Conservation (phyloP, 2,888 invertebrate species). For the Meiosimyza platycephala region DNA sequence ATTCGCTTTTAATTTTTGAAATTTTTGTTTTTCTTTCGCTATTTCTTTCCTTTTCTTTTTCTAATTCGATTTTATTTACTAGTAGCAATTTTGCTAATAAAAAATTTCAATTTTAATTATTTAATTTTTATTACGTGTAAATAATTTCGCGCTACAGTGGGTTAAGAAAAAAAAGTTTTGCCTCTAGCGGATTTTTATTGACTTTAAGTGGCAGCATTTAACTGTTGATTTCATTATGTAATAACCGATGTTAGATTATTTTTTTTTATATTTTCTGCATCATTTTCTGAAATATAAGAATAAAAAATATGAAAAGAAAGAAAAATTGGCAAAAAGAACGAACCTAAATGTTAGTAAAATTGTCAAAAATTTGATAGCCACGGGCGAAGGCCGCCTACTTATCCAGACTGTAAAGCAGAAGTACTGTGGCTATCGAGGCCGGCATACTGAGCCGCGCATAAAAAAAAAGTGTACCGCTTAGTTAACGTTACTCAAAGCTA, state of each 20-base stretch:
- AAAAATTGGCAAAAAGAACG: too few relatives aligned
- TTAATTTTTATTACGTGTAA: background rate
- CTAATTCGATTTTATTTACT: constrained; percentile 1
- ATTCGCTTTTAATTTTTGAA: background rate
- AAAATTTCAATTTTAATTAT: background rate
- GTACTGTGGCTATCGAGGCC: too few relatives aligned
- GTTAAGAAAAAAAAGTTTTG: background rate
- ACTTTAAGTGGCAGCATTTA: background rate
- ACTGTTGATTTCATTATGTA: background rate
- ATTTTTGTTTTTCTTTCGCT: background rate
- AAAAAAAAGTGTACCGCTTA: too few relatives aligned
- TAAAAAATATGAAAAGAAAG: too few relatives aligned
- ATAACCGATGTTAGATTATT: background rate
- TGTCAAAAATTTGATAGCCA: too few relatives aligned
- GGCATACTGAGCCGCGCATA: too few relatives aligned
- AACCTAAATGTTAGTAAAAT: too few relatives aligned
- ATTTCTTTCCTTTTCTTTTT: background rate
- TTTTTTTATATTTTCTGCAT: background rate
- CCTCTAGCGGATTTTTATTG: background rate
- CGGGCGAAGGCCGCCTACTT: too few relatives aligned
- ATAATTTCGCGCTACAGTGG: background rate
- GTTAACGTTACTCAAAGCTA: too few relatives aligned
- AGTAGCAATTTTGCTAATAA: constrained; percentile 13
- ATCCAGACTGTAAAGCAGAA: too few relatives aligned
- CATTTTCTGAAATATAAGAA: too few relatives aligned